Evolutionary conservation across 2,113 vertebrate species (phyloP), one percentile per base, ranked within the genome.

Genomic region (Periophthalmus modestus): DNA sequence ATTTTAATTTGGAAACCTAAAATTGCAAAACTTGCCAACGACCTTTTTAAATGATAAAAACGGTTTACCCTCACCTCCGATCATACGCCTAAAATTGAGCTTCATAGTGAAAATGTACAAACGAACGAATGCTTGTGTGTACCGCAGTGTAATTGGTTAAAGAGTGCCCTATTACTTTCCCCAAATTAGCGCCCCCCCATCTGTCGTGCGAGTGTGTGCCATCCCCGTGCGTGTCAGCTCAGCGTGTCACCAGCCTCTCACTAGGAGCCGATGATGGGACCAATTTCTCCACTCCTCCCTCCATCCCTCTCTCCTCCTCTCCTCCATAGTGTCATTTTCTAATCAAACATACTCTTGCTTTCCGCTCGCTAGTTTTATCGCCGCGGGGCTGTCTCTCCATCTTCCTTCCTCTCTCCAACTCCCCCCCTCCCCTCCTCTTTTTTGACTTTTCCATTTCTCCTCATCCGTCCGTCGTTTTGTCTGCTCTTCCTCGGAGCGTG

Each of bases 261-360:
- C 80, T 79, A 74, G 21, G 85, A 81, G 39, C 52, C 83, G 86
- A 73, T 83, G 87, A 89, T 83, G 82, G 75, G 77, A 79, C 85
- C 89, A 89, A 91, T 89, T 90, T 87, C 81, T 72, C 73, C 81
- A 72, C 83, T 78, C 73, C 66, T 88, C 73, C 84, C 81, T 72
- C 72, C 81, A 72, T 84, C 80, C 73, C 66, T 88, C 73, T 84
- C 55, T 68, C 77, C 18, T 68, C 68, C 23, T 74, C 62, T 82
- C 79, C 72, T 57, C 76, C 84, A 82, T 79, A 82, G 83, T 94
- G 93, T 95, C 93, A 94, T 84, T 87, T 91, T 93, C 92, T 93
- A 93, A 94, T 95, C 92, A 94, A 95, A 94, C 92, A 94, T 92
- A 92, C 95, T 93, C 93, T 92, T 90, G 94, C 95, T 95, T 95